phyloP scores from a whole-genome alignment of 2,797 vertebrate species.

The Thripadectes ignobilis region DNA sequence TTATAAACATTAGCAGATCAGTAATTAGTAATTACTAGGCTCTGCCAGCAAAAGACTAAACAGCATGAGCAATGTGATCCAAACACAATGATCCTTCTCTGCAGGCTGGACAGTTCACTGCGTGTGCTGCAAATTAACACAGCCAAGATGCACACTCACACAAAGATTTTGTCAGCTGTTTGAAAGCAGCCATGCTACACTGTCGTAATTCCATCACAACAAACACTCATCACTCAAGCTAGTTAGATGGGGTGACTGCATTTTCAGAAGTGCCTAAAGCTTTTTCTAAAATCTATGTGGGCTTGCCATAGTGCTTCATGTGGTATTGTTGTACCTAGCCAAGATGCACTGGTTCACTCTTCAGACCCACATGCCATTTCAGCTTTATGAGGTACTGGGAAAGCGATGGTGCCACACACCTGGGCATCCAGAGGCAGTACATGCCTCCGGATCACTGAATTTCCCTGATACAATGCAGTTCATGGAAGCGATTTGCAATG shows the following conservation, averaged over 20 bases:
- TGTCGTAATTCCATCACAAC: background rate
- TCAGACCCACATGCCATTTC: rapidly evolving
- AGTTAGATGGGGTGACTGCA: background rate
- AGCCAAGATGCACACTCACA: rapidly evolving
- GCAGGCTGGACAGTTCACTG: background rate
- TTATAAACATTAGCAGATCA: background rate
- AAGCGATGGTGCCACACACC: rapidly evolving
- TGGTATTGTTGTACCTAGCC: background rate
- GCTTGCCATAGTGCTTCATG: rapidly evolving
- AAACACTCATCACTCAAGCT: background rate
- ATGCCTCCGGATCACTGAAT: background rate
- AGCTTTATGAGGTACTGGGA: rapidly evolving
- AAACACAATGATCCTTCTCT: background rate
- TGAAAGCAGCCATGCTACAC: background rate
- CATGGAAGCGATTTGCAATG: background rate
- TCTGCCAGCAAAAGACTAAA: background rate
- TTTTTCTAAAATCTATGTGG: background rate
- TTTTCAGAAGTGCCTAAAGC: background rate
- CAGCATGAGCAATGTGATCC: background rate
- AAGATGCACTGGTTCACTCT: rapidly evolving
- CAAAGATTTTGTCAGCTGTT: background rate
- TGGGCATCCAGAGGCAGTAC: background rate
- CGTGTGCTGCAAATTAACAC: background rate
- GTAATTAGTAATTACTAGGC: background rate
- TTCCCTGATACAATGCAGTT: background rate